A percentile compares a stretch with the other conserved stretches of the same genome.
These are phyloP conservation scores for Solen grandis DNA, from an alignment of 1,140 invertebrate genomes.

Conservation along the genomic window DNA sequence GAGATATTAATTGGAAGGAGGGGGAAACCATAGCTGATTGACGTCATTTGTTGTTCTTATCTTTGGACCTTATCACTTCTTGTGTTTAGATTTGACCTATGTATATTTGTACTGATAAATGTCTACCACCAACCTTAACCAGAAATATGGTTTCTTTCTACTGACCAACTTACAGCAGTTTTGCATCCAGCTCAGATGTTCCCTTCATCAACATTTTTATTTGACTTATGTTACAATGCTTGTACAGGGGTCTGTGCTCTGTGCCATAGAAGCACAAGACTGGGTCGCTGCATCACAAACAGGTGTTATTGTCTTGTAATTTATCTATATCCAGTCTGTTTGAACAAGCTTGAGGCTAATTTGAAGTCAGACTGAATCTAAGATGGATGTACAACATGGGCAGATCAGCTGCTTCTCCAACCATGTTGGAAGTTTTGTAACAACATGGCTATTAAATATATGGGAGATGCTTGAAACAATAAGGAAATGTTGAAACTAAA, in stretches of 20 bases:
- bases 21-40: neutral
- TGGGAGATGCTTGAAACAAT: too few relatives aligned
- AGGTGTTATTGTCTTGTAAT: too few relatives aligned
- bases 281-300: too few relatives aligned
- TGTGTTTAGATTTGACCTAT: constrained; percentile 32
- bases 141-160: neutral
- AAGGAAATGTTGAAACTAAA: too few relatives aligned
- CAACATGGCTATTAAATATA: too few relatives aligned
- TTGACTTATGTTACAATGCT: neutral
- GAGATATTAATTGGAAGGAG: neutral
- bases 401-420: too few relatives aligned
- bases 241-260: neutral
- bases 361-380: too few relatives aligned
- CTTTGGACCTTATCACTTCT: constrained; percentile 12
- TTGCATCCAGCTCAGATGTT: neutral
- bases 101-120: constrained; percentile 31
- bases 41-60: constrained; percentile 31
- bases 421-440: too few relatives aligned
- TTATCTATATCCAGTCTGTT: too few relatives aligned
- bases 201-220: neutral
- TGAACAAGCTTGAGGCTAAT: too few relatives aligned
- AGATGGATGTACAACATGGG: too few relatives aligned
- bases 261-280: too few relatives aligned
- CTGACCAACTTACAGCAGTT: neutral
- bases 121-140: neutral